Evolutionary conservation across 2,888 invertebrate genomes (phyloP).

Genomic region (Dendrolimus pini): DNA sequence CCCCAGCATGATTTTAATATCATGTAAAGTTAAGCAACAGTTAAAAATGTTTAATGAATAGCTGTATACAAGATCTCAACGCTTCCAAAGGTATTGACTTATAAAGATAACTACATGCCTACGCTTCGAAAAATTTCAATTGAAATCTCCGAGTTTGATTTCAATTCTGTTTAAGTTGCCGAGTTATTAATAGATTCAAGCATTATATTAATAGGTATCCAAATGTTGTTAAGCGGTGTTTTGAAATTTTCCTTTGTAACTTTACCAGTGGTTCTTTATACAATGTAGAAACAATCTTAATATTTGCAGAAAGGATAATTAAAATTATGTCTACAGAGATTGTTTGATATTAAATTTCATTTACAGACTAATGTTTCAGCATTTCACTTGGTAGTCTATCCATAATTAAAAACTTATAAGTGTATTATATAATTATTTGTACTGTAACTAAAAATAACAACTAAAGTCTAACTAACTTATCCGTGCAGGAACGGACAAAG

Average conservation of each 20-base stretch:
- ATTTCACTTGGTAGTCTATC: too few species aligned
- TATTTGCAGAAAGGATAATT: too few species aligned
- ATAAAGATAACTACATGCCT: not conserved
- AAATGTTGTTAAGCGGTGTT: not conserved
- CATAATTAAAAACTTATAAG: too few species aligned
- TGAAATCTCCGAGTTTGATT: constrained; percentile 7
- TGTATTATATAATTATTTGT: too few species aligned
- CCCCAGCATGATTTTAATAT: not conserved
- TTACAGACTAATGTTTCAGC: too few species aligned
- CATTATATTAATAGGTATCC: not conserved
- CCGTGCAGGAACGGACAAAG: too few species aligned
- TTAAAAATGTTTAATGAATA: not conserved
- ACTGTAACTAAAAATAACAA: too few species aligned
- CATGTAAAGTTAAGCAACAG: not conserved
- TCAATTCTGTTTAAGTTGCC: constrained; percentile 3
- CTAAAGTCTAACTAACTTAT: too few species aligned
- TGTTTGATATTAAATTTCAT: too few species aligned
- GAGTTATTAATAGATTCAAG: not conserved
- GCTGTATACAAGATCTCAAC: not conserved
- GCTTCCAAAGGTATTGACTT: not conserved
- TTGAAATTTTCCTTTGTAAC: not conserved
- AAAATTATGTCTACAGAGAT: too few species aligned
- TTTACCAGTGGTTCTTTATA: too few species aligned
- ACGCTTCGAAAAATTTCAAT: constrained; percentile 2
- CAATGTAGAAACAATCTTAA: too few species aligned